Evolutionary conservation across 2,797 vertebrate genomes (phyloP).

Genomic region (Kryptopterus vitreolus): DNA sequence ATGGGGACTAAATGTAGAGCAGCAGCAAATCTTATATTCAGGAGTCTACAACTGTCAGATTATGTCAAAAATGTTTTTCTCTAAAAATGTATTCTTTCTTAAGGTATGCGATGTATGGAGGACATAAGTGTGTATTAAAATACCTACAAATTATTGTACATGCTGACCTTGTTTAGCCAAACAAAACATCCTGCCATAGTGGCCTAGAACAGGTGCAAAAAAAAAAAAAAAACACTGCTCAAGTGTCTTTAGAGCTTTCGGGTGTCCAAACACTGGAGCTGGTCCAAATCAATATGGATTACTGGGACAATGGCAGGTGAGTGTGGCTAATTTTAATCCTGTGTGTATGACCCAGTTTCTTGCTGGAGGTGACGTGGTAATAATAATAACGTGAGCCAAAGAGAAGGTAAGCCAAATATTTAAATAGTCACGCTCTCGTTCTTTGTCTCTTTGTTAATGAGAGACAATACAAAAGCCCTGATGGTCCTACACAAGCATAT

Average conservation of each 20-base stretch:
- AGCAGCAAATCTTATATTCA: too few species aligned
- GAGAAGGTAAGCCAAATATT: not conserved
- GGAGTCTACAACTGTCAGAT: too few species aligned
- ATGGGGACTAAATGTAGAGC: too few species aligned
- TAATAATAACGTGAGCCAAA: slow-evolving; percentile 11
- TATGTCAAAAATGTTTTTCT: not conserved
- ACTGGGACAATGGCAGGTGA: slow-evolving; percentile 1
- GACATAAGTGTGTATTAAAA: not conserved
- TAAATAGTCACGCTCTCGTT: not conserved
- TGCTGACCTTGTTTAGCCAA: not conserved
- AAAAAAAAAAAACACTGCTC: not conserved
- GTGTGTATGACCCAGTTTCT: slow-evolving; percentile 22
- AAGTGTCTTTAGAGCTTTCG: not conserved
- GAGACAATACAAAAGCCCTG: not conserved
- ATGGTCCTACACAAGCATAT: not conserved
- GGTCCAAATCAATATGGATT: slow-evolving; percentile 18
- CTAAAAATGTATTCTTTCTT: not conserved
- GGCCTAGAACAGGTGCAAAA: not conserved
- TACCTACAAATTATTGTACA: not conserved
- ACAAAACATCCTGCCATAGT: not conserved
- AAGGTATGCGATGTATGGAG: too few species aligned
- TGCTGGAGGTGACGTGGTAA: slow-evolving; percentile 11
- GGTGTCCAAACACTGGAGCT: not conserved
- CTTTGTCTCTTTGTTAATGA: not conserved
- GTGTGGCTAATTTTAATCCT: slow-evolving; percentile 22